Percentiles rank a stretch among this genome's conserved stretches.
These are phyloP conservation scores for Lucilia cuprina DNA, from an alignment of 1,140 invertebrate genomes.

Conservation along the genomic window DNA sequence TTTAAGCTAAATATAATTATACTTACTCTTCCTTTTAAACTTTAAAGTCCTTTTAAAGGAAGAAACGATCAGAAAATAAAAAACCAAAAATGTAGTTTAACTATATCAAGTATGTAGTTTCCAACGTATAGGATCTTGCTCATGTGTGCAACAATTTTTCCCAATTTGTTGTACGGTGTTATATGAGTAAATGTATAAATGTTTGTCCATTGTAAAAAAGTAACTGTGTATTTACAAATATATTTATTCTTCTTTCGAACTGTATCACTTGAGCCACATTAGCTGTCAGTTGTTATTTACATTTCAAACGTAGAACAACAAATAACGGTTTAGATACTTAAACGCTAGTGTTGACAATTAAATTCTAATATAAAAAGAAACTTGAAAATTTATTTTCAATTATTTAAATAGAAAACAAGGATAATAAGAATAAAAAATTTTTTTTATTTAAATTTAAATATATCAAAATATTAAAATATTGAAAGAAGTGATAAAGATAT, in stretches of 20 bases:
- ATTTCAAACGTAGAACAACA: slow-evolving; percentile 36
- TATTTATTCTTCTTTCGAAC: background rate
- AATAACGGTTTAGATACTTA: background rate
- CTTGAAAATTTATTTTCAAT: background rate
- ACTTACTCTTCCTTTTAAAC: too few relatives aligned
- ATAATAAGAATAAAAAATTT: background rate
- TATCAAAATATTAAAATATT: background rate
- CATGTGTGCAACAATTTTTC: too few relatives aligned
- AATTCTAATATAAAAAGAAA: background rate
- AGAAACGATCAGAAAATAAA: too few relatives aligned
- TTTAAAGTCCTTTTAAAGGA: too few relatives aligned
- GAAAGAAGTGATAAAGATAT: background rate
- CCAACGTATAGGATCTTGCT: too few relatives aligned
- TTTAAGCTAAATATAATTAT: too few relatives aligned
- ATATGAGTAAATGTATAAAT: background rate
- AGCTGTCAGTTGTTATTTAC: slow-evolving; percentile 33
- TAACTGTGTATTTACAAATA: background rate
- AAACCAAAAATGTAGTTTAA: too few relatives aligned
- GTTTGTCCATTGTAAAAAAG: background rate
- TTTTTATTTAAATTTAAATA: background rate
- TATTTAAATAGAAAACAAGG: background rate
- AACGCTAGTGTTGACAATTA: background rate
- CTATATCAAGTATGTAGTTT: too few relatives aligned
- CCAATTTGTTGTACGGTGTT: too few relatives aligned
- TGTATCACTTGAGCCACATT: slow-evolving; percentile 8